Conservation (phyloP, 2,888 invertebrate genomes). For the Operophtera brumata region DNA sequence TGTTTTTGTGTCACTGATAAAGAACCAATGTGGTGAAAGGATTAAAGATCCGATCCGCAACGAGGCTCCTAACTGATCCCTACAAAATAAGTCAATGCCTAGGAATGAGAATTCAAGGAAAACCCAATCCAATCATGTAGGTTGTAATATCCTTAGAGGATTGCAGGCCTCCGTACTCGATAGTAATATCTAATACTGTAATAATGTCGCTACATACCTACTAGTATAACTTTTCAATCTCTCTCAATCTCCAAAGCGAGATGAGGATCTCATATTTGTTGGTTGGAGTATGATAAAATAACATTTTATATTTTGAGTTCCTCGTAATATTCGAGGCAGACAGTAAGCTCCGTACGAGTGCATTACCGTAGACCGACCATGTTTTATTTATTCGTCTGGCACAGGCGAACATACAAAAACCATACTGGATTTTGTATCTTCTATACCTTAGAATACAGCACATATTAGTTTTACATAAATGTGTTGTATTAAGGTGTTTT, state of each 20-base stretch:
- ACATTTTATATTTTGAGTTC: constrained; percentile 39
- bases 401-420: constrained; percentile 25
- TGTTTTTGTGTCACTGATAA: too few relatives aligned
- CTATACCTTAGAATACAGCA: constrained; percentile 12
- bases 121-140: too few relatives aligned
- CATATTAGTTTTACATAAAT: constrained; percentile 14
- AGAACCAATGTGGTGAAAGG: too few relatives aligned
- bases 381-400: constrained; percentile 69
- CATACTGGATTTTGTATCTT: constrained; percentile 9
- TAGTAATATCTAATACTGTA: too few relatives aligned
- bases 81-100: too few relatives aligned
- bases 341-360: constrained; percentile 50
- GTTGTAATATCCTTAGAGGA: too few relatives aligned
- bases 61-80: too few relatives aligned
- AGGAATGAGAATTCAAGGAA: too few relatives aligned
- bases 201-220: too few relatives aligned
- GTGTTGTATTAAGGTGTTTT: constrained; percentile 32
- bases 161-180: too few relatives aligned
- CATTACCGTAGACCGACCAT: constrained; percentile 55
- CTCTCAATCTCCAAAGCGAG: constrained; percentile 23
- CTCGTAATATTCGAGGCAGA: constrained; percentile 38
- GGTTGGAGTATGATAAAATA: constrained; percentile 36
- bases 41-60: too few relatives aligned
- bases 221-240: constrained; percentile 18
- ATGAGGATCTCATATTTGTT: constrained; percentile 23